A percentile compares a stretch with the other conserved stretches of the same genome.
Conservation (phyloP, 2,113 vertebrate species). For the Regulus satrapa region DNA sequence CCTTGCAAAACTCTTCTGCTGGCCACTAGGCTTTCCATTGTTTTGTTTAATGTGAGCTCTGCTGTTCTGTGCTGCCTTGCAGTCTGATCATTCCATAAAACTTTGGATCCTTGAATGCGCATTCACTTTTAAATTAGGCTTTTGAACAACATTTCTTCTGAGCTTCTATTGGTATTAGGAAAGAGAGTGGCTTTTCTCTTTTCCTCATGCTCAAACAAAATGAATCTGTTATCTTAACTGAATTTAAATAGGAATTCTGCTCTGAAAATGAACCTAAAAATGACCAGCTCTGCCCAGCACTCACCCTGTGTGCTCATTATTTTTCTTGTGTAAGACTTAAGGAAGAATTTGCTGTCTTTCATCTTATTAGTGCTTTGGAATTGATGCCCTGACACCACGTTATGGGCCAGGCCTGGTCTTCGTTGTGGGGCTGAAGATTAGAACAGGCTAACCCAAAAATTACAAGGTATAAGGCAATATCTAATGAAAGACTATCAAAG, state of each 20-base stretch:
- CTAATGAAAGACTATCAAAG: not conserved
- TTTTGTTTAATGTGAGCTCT: not conserved
- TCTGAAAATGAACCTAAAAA: not conserved
- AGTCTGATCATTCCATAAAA: not conserved
- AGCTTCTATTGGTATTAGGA: not conserved
- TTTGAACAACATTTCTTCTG: not conserved
- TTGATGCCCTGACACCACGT: fast-evolving
- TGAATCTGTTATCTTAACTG: not conserved
- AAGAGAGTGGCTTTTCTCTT: not conserved
- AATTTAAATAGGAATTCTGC: not conserved
- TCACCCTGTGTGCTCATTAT: not conserved
- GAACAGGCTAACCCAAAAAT: not conserved
- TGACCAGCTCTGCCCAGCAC: not conserved
- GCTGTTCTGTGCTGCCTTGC: not conserved
- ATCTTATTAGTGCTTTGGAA: not conserved
- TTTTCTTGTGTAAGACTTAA: not conserved
- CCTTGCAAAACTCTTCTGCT: not conserved
- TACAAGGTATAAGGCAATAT: not conserved
- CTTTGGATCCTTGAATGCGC: not conserved
- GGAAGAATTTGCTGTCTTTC: not conserved
- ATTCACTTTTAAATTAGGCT: not conserved
- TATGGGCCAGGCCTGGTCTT: not conserved
- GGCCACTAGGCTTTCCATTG: fast-evolving
- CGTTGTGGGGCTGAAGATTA: not conserved
- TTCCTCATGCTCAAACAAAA: not conserved